A percentile compares a stretch with the other conserved stretches of the same genome.
Conservation (phyloP, 53 echinoderm and acorn worm species). For the Mesocentrotus franciscanus region DNA sequence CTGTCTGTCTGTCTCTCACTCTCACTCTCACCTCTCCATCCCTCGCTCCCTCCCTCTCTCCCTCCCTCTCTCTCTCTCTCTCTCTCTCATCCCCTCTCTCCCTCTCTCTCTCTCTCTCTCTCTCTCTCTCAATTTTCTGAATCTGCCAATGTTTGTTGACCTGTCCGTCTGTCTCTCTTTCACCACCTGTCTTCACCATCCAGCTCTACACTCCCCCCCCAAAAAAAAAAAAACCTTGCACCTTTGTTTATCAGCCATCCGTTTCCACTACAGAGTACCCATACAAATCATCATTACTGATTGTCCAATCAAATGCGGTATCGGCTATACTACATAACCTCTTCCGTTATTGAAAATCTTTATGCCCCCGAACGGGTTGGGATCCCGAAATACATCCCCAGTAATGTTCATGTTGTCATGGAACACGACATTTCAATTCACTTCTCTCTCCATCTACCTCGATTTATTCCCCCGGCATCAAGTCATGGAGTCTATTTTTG, state of each 20-base stretch:
- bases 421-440: conserved; percentile 45
- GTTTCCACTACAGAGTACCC: not conserved
- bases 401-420: conserved; percentile 10
- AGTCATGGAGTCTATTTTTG: conserved; percentile 40
- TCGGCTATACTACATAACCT: not conserved
- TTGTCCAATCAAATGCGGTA: not conserved
- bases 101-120: not conserved
- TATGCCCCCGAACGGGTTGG: not conserved
- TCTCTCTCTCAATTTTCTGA: not conserved
- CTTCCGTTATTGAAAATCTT: not conserved
- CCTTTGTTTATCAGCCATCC: not conserved
- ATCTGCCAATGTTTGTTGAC: not conserved
- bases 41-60: not conserved
- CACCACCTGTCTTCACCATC: not conserved
- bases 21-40: not conserved
- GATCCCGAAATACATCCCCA: not conserved
- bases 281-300: not conserved
- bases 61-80: not conserved
- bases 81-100: not conserved
- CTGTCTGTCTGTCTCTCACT: not conserved
- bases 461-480: conserved; percentile 15
- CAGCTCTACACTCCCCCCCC: not conserved
- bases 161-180: not conserved
- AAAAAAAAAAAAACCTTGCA: not conserved
- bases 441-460: conserved; percentile 24